Base-by-base conservation (phyloP, 2,797 vertebrate genomes). In the Petrocephalus schoutedeni region DNA sequence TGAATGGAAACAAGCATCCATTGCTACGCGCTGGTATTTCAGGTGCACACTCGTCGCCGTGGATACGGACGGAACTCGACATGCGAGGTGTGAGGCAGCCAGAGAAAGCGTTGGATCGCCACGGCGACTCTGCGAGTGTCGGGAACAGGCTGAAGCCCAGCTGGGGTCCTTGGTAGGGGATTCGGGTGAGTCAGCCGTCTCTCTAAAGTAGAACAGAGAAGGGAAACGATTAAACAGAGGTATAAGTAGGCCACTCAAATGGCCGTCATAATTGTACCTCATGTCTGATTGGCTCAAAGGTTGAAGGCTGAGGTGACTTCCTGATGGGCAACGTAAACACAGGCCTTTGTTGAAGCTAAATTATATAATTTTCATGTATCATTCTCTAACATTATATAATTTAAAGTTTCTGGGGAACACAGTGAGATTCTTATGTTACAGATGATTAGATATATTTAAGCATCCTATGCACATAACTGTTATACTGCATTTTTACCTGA, bases 71-170 rank as follows among this genome's bases (percentile, higher is more conserved):
- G n/a, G 71, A 59, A 32, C 45, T 28, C 57, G 12, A 21, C 9
- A 9, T 59, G 14, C 12, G 19, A 36, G 10, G 71, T 19, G 36
- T 4, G 5, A 82, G 36, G 87, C 41, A 21, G 87, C 53, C 56
- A 23, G n/a, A 51, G 87, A 56, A 51, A 58, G 54, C 32, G 36
- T 32, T 45, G 41, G 36, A 51, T 87, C 21, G 28, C 21, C 51
- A 51, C 51, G 19, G 67, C n/a, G 28, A 45, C 86, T 77, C 86
- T 5, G 3, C 54, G 67, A 36, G 64, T 56, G 67, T 32, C 9
- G 41, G 57, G 64, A 67, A 82, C 87, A 87, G 56, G 21, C 87
- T 59, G 77, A 58, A 19, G 56, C 45, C 56, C 87, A 87, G 87
- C 74, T 87, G 74, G 87, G 56, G 4, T 41, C 53, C 87, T 21